Percentiles rank a stretch among this genome's conserved stretches.
phyloP scores from a whole-genome alignment of 2,113 vertebrate genomes.

The Caretta caretta region DNA sequence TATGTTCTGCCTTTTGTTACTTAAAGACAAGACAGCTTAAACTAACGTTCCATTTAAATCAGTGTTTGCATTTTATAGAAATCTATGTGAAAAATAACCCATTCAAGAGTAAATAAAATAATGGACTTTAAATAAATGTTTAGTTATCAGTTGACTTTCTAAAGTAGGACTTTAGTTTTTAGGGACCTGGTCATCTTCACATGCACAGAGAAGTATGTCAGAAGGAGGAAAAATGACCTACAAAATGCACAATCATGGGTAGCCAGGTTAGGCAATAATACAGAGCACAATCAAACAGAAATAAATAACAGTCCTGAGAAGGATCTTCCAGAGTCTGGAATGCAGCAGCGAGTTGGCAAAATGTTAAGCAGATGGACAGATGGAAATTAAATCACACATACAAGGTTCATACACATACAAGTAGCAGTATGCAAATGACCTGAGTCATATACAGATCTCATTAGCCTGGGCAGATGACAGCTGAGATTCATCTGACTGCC shows the following conservation, averaged over 20 bases:
- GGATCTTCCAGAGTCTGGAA: neutral
- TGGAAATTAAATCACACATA: neutral
- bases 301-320: neutral
- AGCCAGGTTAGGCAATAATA: neutral
- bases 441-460: neutral
- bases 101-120: too few relatives aligned
- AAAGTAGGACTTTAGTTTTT: too few relatives aligned
- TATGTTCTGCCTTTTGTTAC: too few relatives aligned
- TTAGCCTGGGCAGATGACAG: neutral
- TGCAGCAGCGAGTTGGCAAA: neutral
- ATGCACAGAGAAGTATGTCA: too few relatives aligned
- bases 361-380: accelerated
- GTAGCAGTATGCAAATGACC: neutral
- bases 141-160: too few relatives aligned
- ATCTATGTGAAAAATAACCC: too few relatives aligned
- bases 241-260: accelerated
- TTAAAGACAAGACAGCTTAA: too few relatives aligned
- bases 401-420: neutral
- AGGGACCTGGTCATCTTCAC: too few relatives aligned
- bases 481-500: accelerated
- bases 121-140: too few relatives aligned
- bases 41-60: too few relatives aligned
- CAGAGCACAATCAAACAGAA: neutral
- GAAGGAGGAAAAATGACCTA: neutral
- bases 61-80: too few relatives aligned